phyloP scores from a whole-genome alignment of 2,113 vertebrate species.

The Neofelis nebulosa region DNA sequence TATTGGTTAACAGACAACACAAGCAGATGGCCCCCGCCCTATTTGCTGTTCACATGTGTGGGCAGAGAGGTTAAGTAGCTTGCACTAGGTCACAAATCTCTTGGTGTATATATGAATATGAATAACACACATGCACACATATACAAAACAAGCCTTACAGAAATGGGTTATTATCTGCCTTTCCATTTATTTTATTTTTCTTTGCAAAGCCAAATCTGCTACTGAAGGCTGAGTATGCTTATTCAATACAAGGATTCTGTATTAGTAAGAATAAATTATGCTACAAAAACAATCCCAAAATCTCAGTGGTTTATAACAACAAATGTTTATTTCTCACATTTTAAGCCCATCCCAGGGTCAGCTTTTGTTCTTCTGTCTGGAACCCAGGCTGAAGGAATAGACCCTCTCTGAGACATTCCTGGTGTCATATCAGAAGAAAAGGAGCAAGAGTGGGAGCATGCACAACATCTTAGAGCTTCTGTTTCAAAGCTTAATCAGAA shows the following conservation, averaged over 20 bases:
- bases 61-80: background rate
- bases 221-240: background rate
- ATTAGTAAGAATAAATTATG: slow-evolving; percentile 6
- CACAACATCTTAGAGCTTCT: background rate
- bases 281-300: background rate
- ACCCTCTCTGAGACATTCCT: background rate
- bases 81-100: background rate
- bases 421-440: background rate
- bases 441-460: background rate
- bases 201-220: slow-evolving; percentile 41
- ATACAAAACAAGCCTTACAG: background rate
- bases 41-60: background rate
- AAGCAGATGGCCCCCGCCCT: background rate
- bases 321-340: slow-evolving; percentile 3
- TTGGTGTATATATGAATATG: background rate
- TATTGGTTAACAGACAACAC: slow-evolving; percentile 3
- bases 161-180: slow-evolving; percentile 35
- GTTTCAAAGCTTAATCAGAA: background rate
- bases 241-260: background rate
- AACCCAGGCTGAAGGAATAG: background rate
- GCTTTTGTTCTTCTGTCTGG: background rate
- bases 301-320: background rate
- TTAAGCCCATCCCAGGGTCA: background rate
- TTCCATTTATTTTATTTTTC: background rate
- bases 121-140: background rate